Evolutionary conservation across 2,888 invertebrate species (phyloP).

Genomic region (Physocephala rufipes): DNA sequence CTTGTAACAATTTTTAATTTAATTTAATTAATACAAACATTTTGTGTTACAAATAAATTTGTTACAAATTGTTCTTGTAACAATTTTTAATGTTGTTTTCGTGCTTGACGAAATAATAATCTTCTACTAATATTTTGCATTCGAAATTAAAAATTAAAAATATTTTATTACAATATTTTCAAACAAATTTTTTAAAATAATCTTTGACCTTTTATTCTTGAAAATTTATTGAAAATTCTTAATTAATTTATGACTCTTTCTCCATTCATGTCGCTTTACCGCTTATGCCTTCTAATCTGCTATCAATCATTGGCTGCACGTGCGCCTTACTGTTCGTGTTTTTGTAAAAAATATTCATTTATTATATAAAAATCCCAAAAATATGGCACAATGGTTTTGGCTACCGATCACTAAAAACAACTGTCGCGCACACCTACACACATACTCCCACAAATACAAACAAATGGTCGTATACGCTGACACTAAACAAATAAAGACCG

Average conservation of each 20-base stretch:
- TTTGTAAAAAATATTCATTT: conserved; percentile 1
- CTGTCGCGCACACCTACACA: not conserved
- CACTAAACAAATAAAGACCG: conserved; percentile 67
- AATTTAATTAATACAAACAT: too few relatives aligned
- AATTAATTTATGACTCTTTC: not conserved
- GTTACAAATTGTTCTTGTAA: too few relatives aligned
- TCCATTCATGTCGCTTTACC: too few relatives aligned
- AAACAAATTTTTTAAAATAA: conserved; percentile 18
- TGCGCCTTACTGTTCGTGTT: conserved; percentile 1
- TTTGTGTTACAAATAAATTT: too few relatives aligned
- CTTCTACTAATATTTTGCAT: too few relatives aligned
- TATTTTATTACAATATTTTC: not conserved
- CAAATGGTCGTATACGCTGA: conserved; percentile 5
- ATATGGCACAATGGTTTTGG: not conserved
- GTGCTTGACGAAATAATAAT: too few relatives aligned
- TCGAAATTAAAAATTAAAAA: not conserved
- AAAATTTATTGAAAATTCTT: not conserved
- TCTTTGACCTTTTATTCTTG: not conserved
- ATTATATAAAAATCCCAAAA: not conserved
- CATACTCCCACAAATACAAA: not conserved
- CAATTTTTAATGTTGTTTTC: too few relatives aligned
- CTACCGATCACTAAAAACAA: not conserved
- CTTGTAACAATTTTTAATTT: too few relatives aligned
- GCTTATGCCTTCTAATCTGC: too few relatives aligned
- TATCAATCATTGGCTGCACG: not conserved